Evolutionary conservation across 2,888 invertebrate genomes (phyloP), one percentile per base, ranked within the genome.

Genomic region (Punctoribates punctum): DNA sequence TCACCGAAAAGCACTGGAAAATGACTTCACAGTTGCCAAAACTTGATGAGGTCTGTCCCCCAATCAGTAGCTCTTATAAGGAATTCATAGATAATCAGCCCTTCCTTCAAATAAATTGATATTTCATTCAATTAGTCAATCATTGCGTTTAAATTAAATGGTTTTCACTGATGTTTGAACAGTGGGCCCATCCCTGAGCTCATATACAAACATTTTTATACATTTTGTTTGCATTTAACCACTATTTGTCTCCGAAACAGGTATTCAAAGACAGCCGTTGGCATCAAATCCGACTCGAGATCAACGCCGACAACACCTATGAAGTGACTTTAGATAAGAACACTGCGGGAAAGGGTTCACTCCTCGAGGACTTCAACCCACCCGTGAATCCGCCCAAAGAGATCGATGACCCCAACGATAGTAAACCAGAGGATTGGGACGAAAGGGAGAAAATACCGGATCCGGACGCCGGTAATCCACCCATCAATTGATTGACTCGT

Each of bases 1-100:
- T 92, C 80, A 91, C 93, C 83, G 99, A 99, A 85, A 98, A 99
- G 82, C 98, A 99, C 83, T 92, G 94, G 83, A 95, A 94, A 83
- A 94, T 95, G 83, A 91, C 96, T 23, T 90, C 83, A 6, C 78
- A 75, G 48, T 82, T 82, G 20, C 77, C 77, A 78, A 89, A 92
- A 23, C 83, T 96, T 23, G 79, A 79, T 74, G 80, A 80, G 54
- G 77, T 78, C 42, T 42, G 42, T 42, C 42, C 42, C 13, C 42
- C 11, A 42, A 42, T 42, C 11, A 42, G 8, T 42, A 13, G 4
- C 11, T 8, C 42, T 11, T 42, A 1, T 9, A 8, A 42, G 42
- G 8, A 1, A 9, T 42, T 1, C 11, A 5, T 11, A 42, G 13
- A n/a, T 42, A 42, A 42, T 42, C 8, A 42, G 13, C 42, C 13